A percentile compares a stretch with the other conserved stretches of the same genome.
These are phyloP conservation scores for Marmota flaviventris DNA, from an alignment of 2,113 vertebrate genomes.

Conservation along the genomic window DNA sequence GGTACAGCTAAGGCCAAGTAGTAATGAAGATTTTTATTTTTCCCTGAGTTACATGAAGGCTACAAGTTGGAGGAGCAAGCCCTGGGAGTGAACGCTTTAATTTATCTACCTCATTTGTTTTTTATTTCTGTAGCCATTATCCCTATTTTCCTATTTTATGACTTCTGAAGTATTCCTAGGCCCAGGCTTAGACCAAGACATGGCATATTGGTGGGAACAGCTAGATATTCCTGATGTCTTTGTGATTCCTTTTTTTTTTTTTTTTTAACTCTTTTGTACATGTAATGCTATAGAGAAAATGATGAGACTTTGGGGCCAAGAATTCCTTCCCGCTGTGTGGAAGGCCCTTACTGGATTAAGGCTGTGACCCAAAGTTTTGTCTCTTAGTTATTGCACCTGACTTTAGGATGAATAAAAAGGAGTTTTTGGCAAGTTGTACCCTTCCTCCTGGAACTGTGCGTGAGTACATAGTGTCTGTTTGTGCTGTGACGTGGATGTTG, in stretches of 20 bases:
- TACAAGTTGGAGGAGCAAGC: slow-evolving; percentile 78
- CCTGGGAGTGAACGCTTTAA: slow-evolving; percentile 87
- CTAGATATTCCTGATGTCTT: slow-evolving; percentile 73
- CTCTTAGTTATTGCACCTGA: slow-evolving; percentile 86
- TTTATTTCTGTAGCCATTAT: slow-evolving; percentile 86
- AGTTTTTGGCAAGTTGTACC: slow-evolving; percentile 95
- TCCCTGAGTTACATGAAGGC: slow-evolving; percentile 84
- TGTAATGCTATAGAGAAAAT: slow-evolving; percentile 75
- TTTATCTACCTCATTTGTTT: slow-evolving; percentile 92
- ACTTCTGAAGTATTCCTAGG: slow-evolving; percentile 87
- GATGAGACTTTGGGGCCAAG: slow-evolving; percentile 47
- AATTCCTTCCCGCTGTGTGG: slow-evolving; percentile 69
- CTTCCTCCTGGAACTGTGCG: slow-evolving; percentile 90
- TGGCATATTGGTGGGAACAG: slow-evolving; percentile 84
- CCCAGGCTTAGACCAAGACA: slow-evolving; percentile 86
- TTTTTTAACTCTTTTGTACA: slow-evolving; percentile 69
- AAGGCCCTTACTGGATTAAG: slow-evolving; percentile 74
- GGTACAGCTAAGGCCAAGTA: slow-evolving; percentile 73
- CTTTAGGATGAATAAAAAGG: slow-evolving; percentile 86
- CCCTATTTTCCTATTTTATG: slow-evolving; percentile 88
- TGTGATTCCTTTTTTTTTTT: slow-evolving; percentile 69
- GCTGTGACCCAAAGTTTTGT: slow-evolving; percentile 81
- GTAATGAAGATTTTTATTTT: slow-evolving; percentile 72
- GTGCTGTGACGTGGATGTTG: slow-evolving; percentile 89
- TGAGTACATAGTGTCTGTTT: slow-evolving; percentile 87